phyloP scores from a whole-genome alignment of 1,140 invertebrate genomes.

The Radopholus similis region DNA sequence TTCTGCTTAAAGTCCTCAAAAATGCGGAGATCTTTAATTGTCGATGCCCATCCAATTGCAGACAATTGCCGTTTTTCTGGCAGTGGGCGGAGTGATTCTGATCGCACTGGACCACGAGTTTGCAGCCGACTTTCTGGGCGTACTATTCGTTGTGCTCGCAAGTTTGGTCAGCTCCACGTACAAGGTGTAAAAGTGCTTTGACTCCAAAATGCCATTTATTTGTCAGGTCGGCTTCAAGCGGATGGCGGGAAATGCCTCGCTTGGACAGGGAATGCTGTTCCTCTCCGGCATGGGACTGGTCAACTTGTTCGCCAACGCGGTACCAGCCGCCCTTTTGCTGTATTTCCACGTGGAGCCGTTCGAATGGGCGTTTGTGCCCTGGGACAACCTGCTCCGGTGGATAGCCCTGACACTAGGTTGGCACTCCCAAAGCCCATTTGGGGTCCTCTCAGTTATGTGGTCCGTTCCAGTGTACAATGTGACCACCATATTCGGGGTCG shows the following conservation, averaged over 20 bases:
- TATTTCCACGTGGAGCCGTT: constrained; percentile 34
- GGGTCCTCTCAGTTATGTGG: not conserved
- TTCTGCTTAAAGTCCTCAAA: constrained; percentile 4
- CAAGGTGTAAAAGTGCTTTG: too few relatives aligned
- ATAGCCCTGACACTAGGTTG: constrained; percentile 31
- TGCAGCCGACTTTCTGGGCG: constrained; percentile 32
- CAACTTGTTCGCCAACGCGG: constrained; percentile 39
- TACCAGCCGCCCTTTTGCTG: constrained; percentile 41
- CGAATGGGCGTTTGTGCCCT: constrained; percentile 41
- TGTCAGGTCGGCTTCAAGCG: constrained; percentile 43
- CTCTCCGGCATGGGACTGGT: constrained; percentile 48
- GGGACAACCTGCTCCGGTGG: constrained; percentile 33
- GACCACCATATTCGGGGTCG: constrained; percentile 51
- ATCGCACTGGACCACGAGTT: constrained; percentile 45
- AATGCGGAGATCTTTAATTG: not conserved
- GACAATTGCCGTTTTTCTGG: constrained; percentile 37
- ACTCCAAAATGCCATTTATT: too few relatives aligned
- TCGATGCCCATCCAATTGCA: not conserved
- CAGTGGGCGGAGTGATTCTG: constrained; percentile 48
- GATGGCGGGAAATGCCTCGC: constrained; percentile 36
- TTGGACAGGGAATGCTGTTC: constrained; percentile 53
- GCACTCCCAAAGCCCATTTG: too few relatives aligned
- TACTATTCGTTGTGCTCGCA: constrained; percentile 40
- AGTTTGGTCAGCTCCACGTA: constrained; percentile 43
- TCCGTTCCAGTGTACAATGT: constrained; percentile 46